Evolutionary conservation across 2,113 vertebrate genomes (phyloP), one percentile per base, ranked within the genome.

Genomic region (Vireo altiloquus): DNA sequence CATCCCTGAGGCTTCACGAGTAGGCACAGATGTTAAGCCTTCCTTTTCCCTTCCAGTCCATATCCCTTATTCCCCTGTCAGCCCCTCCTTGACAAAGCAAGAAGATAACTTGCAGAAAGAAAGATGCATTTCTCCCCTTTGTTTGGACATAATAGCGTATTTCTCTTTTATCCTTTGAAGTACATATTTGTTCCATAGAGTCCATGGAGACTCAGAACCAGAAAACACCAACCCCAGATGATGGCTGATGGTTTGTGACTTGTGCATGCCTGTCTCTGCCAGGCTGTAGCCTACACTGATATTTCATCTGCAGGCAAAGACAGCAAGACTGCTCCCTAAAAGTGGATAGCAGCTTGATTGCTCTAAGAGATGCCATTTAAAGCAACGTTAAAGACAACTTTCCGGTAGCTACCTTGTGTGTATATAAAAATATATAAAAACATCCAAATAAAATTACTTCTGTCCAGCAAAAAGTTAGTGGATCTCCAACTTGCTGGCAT

Each of bases 381-480:
- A 90, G 60, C 65, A 77, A 87, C 35, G 16, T 47, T 85, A 94
- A 83, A 83, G 79, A 46, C 54, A 84, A 68, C 49, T 68, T 82
- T 57, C 87, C 95, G 64, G 80, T 69, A 94, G 80, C 92, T 56
- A 54, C 60, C 71, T 88, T 54, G 44, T 66, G 24, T 33, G 27
- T 64, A 46, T 30, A 53, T 89, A 49, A 63, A 94, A 91, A 91
- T 82, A 56, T 24, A n/a, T 31, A 33, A 75, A 76, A 89, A 91
- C 3, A n/a, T n/a, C 4, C 76, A 92, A 94, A 83, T 60, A 96
- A 93, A 91, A 92, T 54, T 79, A 31, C 53, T 90, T 68, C 47
- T 95, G 53, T 91, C 95, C 95, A 91, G 84, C 10, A 23, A 57
- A 52, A 92, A 81, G 49, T 61, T 87, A 89, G 70, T 94, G 78